These are phyloP conservation scores for Meteorus sp. DNA, from an alignment of 1,140 invertebrate species.

Conservation along the genomic window DNA sequence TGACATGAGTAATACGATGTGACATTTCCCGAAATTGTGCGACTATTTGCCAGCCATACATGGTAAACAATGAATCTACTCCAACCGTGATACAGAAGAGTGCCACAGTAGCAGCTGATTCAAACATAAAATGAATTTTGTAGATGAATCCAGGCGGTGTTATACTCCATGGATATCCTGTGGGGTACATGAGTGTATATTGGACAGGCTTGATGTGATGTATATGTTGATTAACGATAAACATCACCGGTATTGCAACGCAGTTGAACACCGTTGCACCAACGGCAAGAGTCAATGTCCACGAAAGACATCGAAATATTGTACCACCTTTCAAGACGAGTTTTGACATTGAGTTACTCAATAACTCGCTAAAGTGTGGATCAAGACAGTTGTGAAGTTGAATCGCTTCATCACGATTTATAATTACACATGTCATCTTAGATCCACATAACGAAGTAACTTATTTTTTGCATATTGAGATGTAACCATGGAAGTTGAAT, in stretches of 20 bases:
- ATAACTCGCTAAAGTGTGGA: background rate
- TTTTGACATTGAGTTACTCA: background rate
- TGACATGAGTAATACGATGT: background rate
- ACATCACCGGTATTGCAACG: background rate
- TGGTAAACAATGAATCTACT: background rate
- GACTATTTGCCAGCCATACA: conserved; percentile 8
- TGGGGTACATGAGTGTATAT: background rate
- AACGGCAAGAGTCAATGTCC: background rate
- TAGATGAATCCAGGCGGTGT: background rate
- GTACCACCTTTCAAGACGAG: background rate
- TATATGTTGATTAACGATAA: background rate
- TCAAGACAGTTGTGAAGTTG: conserved; percentile 18
- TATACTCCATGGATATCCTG: background rate
- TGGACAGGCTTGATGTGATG: background rate
- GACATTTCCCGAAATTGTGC: conserved; percentile 8
- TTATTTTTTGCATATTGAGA: too few species aligned
- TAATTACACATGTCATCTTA: background rate
- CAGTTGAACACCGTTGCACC: background rate
- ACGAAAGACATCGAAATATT: background rate
- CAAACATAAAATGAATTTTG: conserved; percentile 4
- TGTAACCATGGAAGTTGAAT: background rate
- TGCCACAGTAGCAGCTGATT: background rate
- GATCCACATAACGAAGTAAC: too few species aligned
- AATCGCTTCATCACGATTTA: conserved; percentile 10
- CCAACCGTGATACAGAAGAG: background rate